Conservation (phyloP, 1,140 invertebrate genomes). For the Dinothrombium tinctorium region DNA sequence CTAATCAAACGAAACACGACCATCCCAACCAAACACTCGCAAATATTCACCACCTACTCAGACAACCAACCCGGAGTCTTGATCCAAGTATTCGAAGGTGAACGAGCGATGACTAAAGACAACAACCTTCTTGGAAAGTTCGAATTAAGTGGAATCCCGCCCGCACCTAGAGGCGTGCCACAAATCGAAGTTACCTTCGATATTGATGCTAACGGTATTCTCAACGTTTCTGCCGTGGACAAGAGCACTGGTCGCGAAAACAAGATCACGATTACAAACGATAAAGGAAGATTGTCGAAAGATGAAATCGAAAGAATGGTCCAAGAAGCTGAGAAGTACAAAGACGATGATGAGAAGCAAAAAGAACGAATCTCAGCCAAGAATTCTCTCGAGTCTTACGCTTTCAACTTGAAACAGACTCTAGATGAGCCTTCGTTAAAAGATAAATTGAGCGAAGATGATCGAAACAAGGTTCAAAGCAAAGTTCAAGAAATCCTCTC, state of each 20-base stretch:
- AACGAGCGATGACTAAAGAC: conserved; percentile 34
- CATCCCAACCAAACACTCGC: conserved; percentile 83
- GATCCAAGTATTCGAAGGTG: conserved; percentile 43
- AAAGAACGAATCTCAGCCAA: conserved; percentile 43
- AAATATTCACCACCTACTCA: conserved; percentile 86
- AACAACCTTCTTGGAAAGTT: conserved; percentile 33
- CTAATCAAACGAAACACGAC: conserved; percentile 87
- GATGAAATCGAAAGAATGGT: conserved; percentile 96
- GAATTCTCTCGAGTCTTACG: conserved; percentile 32
- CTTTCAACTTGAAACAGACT: conserved; percentile 44
- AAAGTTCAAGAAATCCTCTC: conserved; percentile 79
- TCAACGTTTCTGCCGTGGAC: conserved; percentile 31
- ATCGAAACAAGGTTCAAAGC: conserved; percentile 61
- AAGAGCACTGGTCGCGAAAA: conserved; percentile 76
- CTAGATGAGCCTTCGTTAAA: conserved; percentile 29
- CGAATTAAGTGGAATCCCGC: conserved; percentile 32
- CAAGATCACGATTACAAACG: conserved; percentile 94
- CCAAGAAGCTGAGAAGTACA: conserved; percentile 83
- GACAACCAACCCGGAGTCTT: conserved; percentile 86
- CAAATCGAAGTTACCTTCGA: conserved; percentile 29
- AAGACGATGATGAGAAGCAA: conserved; percentile 69
- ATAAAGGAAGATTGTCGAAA: conserved; percentile 84
- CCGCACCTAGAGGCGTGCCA: conserved; percentile 31
- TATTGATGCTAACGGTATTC: conserved; percentile 24
- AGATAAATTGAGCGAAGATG: conserved; percentile 43